Evolutionary conservation across 2,888 invertebrate genomes (phyloP), one percentile per base, ranked within the genome.

Genomic region (Selenia dentaria): DNA sequence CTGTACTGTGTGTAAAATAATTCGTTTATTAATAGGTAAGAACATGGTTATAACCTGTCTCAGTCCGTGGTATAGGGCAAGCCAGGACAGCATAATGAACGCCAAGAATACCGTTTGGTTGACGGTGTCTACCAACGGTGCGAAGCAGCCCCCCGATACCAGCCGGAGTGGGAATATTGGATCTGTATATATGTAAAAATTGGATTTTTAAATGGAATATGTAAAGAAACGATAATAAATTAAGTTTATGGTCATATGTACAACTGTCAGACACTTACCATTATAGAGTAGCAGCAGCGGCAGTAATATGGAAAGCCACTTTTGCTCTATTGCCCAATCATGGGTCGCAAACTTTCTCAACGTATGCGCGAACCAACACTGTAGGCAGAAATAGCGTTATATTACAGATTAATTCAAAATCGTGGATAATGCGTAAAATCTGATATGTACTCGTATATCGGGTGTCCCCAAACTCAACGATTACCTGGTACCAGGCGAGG

Each of bases 271-370:
- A 6, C 8, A 93, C 97, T 93, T 88, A 98, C 98, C 97, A 82
- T 99, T 96, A 72, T 98, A 98, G 10, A 98, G 92, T 57, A 99
- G 91, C 6, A 99, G 91, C 13, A 98, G 85, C 0, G 98, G 98
- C 60, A 99, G 87, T 40, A 99, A 91, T 25, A 96, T 85, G 0
- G 97, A 96, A 80, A 98, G 94, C 99, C 99, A 99, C 80, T 96
- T 97, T 77, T 99, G 99, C 82, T 99, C 99, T 67, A 98, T 97
- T 0, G 98, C 97, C 99, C 98, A 99, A 80, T 98, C 98, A 62
- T 95, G 93, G 28, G 97, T 92, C 0, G 96, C 94, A 83, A 97
- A 99, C 74, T 95, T 96, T 60, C 97, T 92, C 58, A 99, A 88
- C 0, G 95, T 94, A 81, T 97, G 96, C 24, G 96, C 96, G 81